Conservation (phyloP, 2,113 vertebrate genomes). For the Chlamydotis undulata region DNA sequence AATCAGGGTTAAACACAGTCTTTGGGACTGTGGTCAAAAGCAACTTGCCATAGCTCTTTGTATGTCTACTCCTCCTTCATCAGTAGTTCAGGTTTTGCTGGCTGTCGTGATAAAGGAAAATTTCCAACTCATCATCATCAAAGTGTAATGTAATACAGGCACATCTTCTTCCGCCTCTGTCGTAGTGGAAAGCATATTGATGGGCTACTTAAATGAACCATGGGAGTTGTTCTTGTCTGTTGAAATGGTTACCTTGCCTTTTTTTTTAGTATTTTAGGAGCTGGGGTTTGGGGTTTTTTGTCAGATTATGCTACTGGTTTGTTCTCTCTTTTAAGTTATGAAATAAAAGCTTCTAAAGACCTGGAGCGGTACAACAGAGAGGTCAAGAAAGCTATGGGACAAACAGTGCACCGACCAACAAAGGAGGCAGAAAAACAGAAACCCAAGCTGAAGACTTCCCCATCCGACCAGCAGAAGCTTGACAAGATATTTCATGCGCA, state of each 20-base stretch:
- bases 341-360: slow-evolving; percentile 87
- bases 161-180: background rate
- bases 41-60: background rate
- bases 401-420: slow-evolving; percentile 11
- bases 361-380: slow-evolving; percentile 80
- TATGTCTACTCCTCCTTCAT: background rate
- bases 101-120: background rate
- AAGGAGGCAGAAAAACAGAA: slow-evolving; percentile 74
- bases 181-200: background rate
- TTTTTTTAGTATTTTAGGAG: background rate
- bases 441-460: slow-evolving; percentile 78
- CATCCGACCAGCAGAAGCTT: slow-evolving; percentile 86
- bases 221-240: background rate
- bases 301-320: background rate
- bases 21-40: background rate
- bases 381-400: slow-evolving; percentile 73
- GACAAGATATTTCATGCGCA: slow-evolving; percentile 84
- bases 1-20: background rate
- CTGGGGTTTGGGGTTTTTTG: background rate
- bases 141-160: no score
- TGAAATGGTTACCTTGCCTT: background rate
- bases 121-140: background rate
- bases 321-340: slow-evolving; percentile 78
- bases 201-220: background rate
- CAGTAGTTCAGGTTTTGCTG: background rate